phyloP scores from a whole-genome alignment of 2,797 vertebrate genomes.

The Eospalax fontanierii region DNA sequence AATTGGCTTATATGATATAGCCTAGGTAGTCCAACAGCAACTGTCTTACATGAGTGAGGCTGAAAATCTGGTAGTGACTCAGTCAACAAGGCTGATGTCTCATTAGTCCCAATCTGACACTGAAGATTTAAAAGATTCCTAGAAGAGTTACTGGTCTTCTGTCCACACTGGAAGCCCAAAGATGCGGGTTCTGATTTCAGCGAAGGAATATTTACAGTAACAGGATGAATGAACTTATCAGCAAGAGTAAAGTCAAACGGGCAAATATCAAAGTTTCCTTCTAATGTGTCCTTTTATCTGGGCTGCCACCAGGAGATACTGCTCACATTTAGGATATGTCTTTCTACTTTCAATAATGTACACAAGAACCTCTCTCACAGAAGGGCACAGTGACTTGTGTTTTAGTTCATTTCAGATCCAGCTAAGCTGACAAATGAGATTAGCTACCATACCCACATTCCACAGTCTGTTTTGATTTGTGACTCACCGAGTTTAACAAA shows the following conservation, averaged over 20 bases:
- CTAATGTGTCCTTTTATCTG: background rate
- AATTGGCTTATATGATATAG: background rate
- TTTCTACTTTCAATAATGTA: background rate
- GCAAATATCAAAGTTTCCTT: background rate
- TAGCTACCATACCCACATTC: background rate
- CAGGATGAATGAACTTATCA: background rate
- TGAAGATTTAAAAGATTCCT: background rate
- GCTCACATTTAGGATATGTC: background rate
- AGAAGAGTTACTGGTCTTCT: background rate
- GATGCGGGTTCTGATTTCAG: background rate
- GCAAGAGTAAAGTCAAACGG: background rate
- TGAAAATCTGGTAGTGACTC: background rate
- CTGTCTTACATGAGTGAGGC: background rate
- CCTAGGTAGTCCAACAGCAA: no score
- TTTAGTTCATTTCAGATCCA: background rate
- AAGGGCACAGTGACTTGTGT: background rate
- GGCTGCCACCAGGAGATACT: background rate
- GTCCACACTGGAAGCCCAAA: background rate
- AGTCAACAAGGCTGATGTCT: background rate
- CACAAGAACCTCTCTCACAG: background rate
- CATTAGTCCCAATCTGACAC: background rate
- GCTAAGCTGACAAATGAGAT: background rate
- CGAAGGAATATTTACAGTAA: background rate
- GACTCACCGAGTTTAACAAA: background rate
- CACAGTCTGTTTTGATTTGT: background rate